Evolutionary conservation across 2,797 vertebrate species (phyloP).

Genomic region (Cossypha heuglini): DNA sequence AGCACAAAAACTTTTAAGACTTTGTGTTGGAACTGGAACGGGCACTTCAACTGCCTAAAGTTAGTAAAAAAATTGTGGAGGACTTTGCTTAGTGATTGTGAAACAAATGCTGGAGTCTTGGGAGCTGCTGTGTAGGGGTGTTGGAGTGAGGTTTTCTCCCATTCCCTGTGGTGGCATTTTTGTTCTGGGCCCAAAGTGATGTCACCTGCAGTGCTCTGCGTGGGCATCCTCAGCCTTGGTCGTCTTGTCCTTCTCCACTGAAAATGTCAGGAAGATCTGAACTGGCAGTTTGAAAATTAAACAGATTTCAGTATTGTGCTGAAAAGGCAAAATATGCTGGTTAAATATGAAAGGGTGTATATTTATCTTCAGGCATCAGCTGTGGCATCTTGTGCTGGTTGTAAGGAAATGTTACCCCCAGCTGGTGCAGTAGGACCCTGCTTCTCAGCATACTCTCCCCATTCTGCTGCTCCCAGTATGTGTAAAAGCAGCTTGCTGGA

Average conservation of each 20-base stretch:
- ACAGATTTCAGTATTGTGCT: not conserved
- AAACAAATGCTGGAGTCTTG: not conserved
- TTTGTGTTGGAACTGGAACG: not conserved
- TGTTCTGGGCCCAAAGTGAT: not conserved
- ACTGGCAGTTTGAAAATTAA: not conserved
- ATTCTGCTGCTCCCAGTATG: not conserved
- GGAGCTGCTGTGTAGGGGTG: not conserved
- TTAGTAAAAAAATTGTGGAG: accelerated
- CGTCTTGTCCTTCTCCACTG: not conserved
- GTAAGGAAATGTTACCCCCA: not conserved
- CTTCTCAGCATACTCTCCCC: not conserved
- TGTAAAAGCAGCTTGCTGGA: not conserved
- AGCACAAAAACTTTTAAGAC: not conserved
- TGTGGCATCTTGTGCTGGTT: not conserved
- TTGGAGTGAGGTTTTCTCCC: not conserved
- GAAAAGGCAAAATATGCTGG: not conserved
- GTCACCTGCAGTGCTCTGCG: not conserved
- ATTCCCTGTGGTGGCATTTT: not conserved
- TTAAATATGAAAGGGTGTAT: not conserved
- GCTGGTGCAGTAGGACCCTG: not conserved
- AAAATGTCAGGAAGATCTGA: not conserved
- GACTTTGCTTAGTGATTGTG: not conserved
- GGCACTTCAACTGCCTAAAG: accelerated
- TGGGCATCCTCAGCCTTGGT: not conserved
- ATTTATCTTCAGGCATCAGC: not conserved